A percentile compares a stretch with the other conserved stretches of the same genome.
Evolutionary conservation across 2,888 invertebrate species (phyloP).

Genomic region (Nemurella pictetii): DNA sequence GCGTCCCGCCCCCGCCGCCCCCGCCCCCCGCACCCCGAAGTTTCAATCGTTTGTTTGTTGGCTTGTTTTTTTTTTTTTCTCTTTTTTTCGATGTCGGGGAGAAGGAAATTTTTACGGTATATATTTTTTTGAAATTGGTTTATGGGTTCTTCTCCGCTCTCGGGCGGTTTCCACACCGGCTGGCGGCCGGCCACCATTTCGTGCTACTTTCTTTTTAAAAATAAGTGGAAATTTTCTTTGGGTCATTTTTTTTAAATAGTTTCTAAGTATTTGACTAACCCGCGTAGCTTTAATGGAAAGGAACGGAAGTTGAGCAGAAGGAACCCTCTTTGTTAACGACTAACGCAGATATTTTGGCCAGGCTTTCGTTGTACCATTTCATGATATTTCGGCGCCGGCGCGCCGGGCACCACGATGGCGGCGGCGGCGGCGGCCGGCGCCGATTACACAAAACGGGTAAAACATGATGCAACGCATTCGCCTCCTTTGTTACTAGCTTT

Average conservation of each 20-base stretch:
- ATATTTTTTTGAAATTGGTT: constrained; percentile 40
- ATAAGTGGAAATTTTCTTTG: constrained; percentile 33
- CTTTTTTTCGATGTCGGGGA: no score
- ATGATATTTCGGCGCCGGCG: constrained; percentile 33
- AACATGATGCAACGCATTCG: constrained; percentile 28
- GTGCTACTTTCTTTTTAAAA: constrained; percentile 38
- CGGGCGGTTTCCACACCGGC: neutral
- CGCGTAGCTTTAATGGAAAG: constrained; percentile 39
- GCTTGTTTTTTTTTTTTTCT: no score
- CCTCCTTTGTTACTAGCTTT: constrained; percentile 23
- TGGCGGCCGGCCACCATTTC: constrained; percentile 34
- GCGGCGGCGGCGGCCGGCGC: no score
- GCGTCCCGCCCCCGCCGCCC: neutral
- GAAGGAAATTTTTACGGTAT: neutral
- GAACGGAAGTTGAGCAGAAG: neutral
- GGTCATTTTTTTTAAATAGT: constrained; percentile 33
- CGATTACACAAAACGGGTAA: constrained; percentile 41
- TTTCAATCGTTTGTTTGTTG: neutral
- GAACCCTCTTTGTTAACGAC: neutral
- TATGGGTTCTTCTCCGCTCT: constrained; percentile 42
- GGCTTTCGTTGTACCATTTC: neutral
- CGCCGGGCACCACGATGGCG: no score
- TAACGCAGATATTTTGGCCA: neutral
- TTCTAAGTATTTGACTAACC: constrained; percentile 33
- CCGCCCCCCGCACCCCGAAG: no score